Evolutionary conservation across 2,113 vertebrate species (phyloP).

Genomic region (Cinclus cinclus): DNA sequence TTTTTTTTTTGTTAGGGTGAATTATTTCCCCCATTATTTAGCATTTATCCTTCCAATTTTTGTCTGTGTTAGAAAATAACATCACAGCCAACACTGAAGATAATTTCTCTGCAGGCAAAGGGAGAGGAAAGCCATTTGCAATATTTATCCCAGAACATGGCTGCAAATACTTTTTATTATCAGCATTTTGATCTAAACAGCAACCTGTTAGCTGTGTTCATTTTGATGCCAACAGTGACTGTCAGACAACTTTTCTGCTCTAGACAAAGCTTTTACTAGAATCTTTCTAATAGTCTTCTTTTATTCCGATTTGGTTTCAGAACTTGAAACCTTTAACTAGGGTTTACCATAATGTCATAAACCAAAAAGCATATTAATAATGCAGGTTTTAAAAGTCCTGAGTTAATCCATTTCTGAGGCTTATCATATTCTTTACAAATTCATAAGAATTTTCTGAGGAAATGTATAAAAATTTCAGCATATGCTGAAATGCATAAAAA

Average conservation of each 20-base stretch:
- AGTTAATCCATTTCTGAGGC: conserved; percentile 11
- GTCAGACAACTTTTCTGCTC: background rate
- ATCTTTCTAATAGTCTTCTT: background rate
- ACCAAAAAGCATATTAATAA: conserved; percentile 18
- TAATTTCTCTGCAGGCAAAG: background rate
- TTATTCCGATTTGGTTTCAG: conserved; percentile 23
- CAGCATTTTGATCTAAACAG: background rate
- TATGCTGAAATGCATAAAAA: conserved; percentile 28
- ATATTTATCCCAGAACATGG: background rate
- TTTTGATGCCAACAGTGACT: background rate
- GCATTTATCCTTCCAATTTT: background rate
- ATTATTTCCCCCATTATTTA: background rate
- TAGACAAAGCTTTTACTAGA: background rate
- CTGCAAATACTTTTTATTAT: background rate
- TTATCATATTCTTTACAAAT: conserved; percentile 35
- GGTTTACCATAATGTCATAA: conserved; percentile 37
- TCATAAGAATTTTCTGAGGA: conserved; percentile 27
- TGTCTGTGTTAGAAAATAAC: background rate
- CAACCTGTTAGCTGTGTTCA: background rate
- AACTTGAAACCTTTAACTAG: conserved; percentile 32
- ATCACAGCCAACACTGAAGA: background rate
- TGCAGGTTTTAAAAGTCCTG: conserved; percentile 11
- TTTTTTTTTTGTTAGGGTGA: background rate
- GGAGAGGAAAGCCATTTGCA: background rate
- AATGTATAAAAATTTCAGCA: background rate